phyloP scores from a whole-genome alignment of 2,888 invertebrate species.

The Oscheius sp. region DNA sequence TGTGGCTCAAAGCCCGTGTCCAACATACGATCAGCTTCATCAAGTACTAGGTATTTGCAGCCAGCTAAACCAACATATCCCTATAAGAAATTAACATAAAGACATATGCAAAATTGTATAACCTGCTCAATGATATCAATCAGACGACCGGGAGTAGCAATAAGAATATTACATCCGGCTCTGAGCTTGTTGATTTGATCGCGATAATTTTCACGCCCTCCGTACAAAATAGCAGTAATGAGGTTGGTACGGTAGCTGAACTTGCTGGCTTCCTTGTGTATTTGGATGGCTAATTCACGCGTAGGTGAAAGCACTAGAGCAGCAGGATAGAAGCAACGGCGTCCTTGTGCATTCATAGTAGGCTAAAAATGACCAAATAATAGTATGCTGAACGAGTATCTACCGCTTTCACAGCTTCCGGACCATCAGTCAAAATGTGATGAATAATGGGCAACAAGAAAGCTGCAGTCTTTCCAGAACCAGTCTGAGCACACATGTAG shows the following conservation, averaged over 20 bases:
- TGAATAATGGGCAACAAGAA: slow-evolving; percentile 97
- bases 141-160: slow-evolving; percentile 97
- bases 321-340: slow-evolving; percentile 92
- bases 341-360: slow-evolving; percentile 75
- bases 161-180: slow-evolving; percentile 92
- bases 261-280: slow-evolving; percentile 61
- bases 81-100: slow-evolving; percentile 30
- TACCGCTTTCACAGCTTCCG: slow-evolving; percentile 45
- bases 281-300: slow-evolving; percentile 91
- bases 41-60: slow-evolving; percentile 86
- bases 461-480: slow-evolving; percentile 97
- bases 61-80: slow-evolving; percentile 89
- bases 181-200: slow-evolving; percentile 72
- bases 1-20: slow-evolving; percentile 99
- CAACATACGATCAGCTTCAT: slow-evolving; percentile 99
- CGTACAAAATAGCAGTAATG: slow-evolving; percentile 96
- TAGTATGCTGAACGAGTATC: neutral
- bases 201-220: slow-evolving; percentile 79
- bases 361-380: slow-evolving; percentile 51
- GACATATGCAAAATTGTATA: too few species aligned
- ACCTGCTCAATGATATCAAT: slow-evolving; percentile 94
- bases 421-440: slow-evolving; percentile 83
- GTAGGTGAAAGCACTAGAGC: slow-evolving; percentile 98
- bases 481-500: slow-evolving; percentile 84
- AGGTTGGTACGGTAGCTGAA: slow-evolving; percentile 91